Percentiles rank a stretch among this genome's conserved stretches.
These are phyloP conservation scores for Ornithoptera priamus DNA, from an alignment of 2,888 invertebrate species.

Conservation along the genomic window DNA sequence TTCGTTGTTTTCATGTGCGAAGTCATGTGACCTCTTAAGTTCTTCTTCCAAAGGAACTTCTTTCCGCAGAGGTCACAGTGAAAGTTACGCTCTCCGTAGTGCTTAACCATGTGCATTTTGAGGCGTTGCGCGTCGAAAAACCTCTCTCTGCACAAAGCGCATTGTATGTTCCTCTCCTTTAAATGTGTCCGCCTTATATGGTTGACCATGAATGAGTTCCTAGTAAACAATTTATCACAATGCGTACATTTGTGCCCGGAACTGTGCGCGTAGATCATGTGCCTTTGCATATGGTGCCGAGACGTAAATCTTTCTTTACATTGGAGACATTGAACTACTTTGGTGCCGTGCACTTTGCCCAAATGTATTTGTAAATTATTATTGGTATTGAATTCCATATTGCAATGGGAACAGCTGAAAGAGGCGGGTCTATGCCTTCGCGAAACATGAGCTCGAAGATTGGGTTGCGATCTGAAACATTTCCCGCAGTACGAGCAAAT, in stretches of 20 bases:
- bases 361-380: constrained; percentile 50
- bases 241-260: constrained; percentile 58
- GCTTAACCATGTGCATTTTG: constrained; percentile 70
- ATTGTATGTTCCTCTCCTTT: constrained; percentile 63
- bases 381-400: constrained; percentile 45
- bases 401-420: constrained; percentile 51
- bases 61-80: constrained; percentile 80
- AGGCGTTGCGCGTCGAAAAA: constrained; percentile 59
- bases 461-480: constrained; percentile 55
- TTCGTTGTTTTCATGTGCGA: constrained; percentile 47
- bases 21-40: constrained; percentile 76
- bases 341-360: constrained; percentile 53
- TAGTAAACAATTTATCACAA: constrained; percentile 57
- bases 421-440: constrained; percentile 47
- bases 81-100: constrained; percentile 72
- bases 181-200: constrained; percentile 60
- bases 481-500: constrained; percentile 61
- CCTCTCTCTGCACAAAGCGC: constrained; percentile 53
- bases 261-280: constrained; percentile 50
- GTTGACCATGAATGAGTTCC: constrained; percentile 58
- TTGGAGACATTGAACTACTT: constrained; percentile 49
- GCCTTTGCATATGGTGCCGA: constrained; percentile 55
- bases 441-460: constrained; percentile 54
- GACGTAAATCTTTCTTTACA: constrained; percentile 60
- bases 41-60: constrained; percentile 79